Base-by-base conservation (phyloP, 2,797 vertebrate genomes). In the Epinephelus awoara region DNA sequence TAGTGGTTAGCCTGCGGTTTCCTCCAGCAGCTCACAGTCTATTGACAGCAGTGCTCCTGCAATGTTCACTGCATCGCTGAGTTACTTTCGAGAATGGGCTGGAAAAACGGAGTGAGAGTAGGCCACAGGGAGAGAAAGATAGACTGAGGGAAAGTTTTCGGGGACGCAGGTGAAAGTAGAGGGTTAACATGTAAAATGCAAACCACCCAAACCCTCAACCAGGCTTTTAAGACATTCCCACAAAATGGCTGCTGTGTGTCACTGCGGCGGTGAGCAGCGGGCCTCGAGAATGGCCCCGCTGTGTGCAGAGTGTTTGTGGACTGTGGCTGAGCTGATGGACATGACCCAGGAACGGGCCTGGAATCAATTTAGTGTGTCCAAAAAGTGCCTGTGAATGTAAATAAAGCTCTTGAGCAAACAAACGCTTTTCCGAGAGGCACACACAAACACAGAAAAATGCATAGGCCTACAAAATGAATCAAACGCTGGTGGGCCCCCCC, bases 301-400 rank as follows among this genome's bases (percentile, higher is more conserved):
- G 91, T 94, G 91, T 90, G 88, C 82, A 68, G 77, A 87, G 89
- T 94, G 94, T 94, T 94, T 93, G 89, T 89, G 91, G 91, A 91
- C 92, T 89, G 90, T 74, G 91, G 92, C 83, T 61, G 82, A 89
- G 92, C 90, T 94, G 94, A 95, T 93, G 93, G 95, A 95, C 93
- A 92, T 79, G 89, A 92, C 91, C 92, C 94, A 95, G 92, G 88
- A 93, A 93, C 55, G 80, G 89, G 94, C 92, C 95, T 96, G 95
- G 94, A 96, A 94, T 94, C 94, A 95, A 95, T 95, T 96, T 93
- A 91, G 85, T 73, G 93, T 83, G 83, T 95, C 93, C 90, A 94
- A 93, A 91, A 93, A 92, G 86, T 91, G 92, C 88, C 91, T 88
- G 93, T 87, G 91, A 93, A 92, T 93, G 92, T 94, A 95, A 95